phyloP scores from a whole-genome alignment of 1,140 invertebrate species.

The Whitmania pigra region DNA sequence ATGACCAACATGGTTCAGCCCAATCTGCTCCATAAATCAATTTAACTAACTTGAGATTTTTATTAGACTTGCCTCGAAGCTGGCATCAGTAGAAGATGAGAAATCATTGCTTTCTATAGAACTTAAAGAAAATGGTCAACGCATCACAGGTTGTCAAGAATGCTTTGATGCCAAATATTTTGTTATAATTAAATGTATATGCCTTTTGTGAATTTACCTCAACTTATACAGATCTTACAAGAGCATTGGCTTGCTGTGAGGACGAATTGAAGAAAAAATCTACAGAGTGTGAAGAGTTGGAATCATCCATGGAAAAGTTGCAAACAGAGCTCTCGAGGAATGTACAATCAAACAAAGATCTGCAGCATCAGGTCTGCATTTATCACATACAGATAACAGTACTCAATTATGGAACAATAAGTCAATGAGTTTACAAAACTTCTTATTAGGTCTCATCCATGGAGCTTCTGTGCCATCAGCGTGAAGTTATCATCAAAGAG shows the following conservation, averaged over 20 bases:
- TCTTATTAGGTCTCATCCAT: neutral
- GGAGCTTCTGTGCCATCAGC: conserved; percentile 8
- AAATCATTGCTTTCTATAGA: conserved; percentile 17
- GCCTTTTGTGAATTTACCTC: too few species aligned
- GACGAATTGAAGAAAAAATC: conserved; percentile 29
- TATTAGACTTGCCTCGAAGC: neutral
- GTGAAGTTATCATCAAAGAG: neutral
- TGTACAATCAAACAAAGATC: conserved; percentile 31
- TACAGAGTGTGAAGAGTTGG: conserved; percentile 32
- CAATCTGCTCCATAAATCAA: neutral
- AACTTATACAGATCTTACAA: conserved; percentile 30
- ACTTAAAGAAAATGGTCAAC: neutral
- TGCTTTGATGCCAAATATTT: neutral
- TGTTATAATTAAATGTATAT: conserved; percentile 15
- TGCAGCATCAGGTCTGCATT: conserved; percentile 31
- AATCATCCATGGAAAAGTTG: conserved; percentile 31
- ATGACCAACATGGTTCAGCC: neutral
- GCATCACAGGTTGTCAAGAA: neutral
- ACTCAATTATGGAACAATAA: neutral
- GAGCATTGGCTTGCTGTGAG: conserved; percentile 26
- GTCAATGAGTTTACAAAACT: neutral
- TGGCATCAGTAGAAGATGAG: neutral
- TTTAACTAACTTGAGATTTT: conserved; percentile 19
- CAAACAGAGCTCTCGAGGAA: conserved; percentile 28
- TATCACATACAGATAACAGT: neutral